A percentile compares a stretch with the other conserved stretches of the same genome.
Conservation (phyloP, 2,797 vertebrate genomes). For the Hafferia zeledoni region DNA sequence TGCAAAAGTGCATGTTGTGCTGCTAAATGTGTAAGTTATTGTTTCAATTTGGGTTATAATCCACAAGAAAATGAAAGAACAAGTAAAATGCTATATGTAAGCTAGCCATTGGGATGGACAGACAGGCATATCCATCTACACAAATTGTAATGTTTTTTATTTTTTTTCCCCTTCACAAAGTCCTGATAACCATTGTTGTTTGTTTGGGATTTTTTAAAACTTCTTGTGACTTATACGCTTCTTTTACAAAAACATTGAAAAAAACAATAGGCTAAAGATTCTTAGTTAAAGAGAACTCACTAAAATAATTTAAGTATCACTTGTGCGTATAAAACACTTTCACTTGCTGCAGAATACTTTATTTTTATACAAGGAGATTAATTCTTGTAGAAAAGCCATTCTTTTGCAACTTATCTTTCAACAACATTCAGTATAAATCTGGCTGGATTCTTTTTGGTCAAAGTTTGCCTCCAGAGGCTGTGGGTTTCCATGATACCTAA, state of each 20-base stretch:
- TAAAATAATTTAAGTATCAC: not conserved
- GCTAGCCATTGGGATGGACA: not conserved
- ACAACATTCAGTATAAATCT: not conserved
- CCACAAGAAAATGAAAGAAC: not conserved
- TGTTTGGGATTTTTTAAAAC: not conserved
- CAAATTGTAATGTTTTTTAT: not conserved
- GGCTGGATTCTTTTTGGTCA: not conserved
- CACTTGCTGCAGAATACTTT: not conserved
- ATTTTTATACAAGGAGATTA: not conserved
- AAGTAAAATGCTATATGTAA: not conserved
- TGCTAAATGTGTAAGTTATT: not conserved
- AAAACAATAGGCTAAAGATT: not conserved
- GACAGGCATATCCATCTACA: too few relatives aligned
- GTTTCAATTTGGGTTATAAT: not conserved
- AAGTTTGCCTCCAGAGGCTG: constrained; percentile 36
- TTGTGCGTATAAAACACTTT: not conserved
- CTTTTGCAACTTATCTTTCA: not conserved
- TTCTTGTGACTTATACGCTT: not conserved
- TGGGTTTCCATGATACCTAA: constrained; percentile 47
- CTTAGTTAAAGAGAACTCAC: not conserved
- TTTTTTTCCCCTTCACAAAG: not conserved
- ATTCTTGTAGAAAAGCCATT: not conserved
- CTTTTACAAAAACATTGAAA: not conserved
- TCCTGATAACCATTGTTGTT: not conserved
- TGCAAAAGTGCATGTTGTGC: not conserved